Conservation (phyloP, 2,113 vertebrate genomes). For the Tretioscincus oriximinensis region DNA sequence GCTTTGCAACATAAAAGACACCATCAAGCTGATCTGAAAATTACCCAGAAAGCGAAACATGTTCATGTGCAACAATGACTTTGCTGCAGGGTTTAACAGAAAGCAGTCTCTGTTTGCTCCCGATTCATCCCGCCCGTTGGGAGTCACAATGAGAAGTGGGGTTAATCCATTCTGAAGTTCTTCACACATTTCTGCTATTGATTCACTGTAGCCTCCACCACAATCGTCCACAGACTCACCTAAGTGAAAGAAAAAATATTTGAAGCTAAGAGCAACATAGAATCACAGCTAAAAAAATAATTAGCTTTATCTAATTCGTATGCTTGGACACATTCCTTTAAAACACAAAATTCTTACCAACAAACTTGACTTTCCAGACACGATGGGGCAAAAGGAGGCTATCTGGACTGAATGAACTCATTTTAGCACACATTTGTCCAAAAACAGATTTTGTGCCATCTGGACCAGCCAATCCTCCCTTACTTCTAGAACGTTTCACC, state of each 20-base stretch:
- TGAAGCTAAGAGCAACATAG: slow-evolving; percentile 3
- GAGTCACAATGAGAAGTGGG: slow-evolving; percentile 94
- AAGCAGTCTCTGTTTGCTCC: slow-evolving; percentile 98
- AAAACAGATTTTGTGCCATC: slow-evolving; percentile 98
- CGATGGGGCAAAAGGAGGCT: slow-evolving; percentile 95
- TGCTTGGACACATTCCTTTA: fast-evolving
- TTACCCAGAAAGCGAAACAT: slow-evolving; percentile 98
- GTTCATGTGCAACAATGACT: slow-evolving; percentile 90
- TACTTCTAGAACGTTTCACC: slow-evolving; percentile 98
- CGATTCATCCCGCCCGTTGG: slow-evolving; percentile 95
- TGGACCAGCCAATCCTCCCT: slow-evolving; percentile 94
- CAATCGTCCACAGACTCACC: slow-evolving; percentile 98
- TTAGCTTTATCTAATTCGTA: background rate
- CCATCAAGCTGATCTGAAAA: slow-evolving; percentile 27
- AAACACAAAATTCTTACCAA: slow-evolving; percentile 76
- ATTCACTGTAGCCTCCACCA: slow-evolving; percentile 97
- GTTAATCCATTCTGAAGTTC: slow-evolving; percentile 98
- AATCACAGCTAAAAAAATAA: background rate
- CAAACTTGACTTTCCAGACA: slow-evolving; percentile 99
- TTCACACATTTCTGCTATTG: slow-evolving; percentile 98
- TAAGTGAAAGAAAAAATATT: slow-evolving; percentile 54
- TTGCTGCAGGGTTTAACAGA: slow-evolving; percentile 91
- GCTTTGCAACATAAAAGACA: background rate
- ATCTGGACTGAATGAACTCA: slow-evolving; percentile 96
- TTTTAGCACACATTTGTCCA: slow-evolving; percentile 98